A percentile compares a stretch with the other conserved stretches of the same genome.
Conservation (phyloP, 2,113 vertebrate genomes). For the Pterocles burchelli region DNA sequence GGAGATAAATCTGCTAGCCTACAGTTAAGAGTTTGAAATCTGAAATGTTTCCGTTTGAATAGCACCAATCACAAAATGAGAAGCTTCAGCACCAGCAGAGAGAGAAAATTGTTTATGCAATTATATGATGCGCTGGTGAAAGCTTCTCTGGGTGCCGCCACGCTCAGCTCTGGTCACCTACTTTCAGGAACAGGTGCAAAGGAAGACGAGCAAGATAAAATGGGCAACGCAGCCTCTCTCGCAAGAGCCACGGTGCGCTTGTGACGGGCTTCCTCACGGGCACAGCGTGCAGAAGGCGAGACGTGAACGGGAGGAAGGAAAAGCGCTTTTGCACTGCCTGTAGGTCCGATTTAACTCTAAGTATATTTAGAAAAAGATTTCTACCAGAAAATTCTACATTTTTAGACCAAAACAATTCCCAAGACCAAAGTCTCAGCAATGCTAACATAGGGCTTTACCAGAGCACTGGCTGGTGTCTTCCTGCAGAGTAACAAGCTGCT, state of each 20-base stretch:
- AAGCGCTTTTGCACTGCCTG: not conserved
- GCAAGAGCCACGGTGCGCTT: fast-evolving
- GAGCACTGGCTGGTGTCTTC: not conserved
- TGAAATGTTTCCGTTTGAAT: conserved; percentile 15
- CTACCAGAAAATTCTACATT: not conserved
- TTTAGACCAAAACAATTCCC: not conserved
- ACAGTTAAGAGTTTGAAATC: not conserved
- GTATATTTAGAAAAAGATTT: not conserved
- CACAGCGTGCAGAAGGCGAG: fast-evolving
- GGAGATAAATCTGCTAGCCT: conserved; percentile 26
- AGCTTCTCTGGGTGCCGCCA: not conserved
- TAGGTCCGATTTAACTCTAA: not conserved
- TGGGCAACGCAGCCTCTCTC: fast-evolving
- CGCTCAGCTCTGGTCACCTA: not conserved
- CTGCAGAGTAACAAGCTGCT: not conserved
- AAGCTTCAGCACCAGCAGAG: not conserved
- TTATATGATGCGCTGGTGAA: not conserved
- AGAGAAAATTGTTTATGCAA: not conserved
- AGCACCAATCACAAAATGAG: conserved; percentile 42
- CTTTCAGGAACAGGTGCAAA: not conserved
- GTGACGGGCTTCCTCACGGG: fast-evolving
- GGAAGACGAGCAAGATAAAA: fast-evolving
- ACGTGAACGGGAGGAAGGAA: fast-evolving
- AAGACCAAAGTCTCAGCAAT: not conserved
- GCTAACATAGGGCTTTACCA: not conserved